Base-by-base conservation (phyloP, 2,888 invertebrate genomes). In the Isoperla grammatica region DNA sequence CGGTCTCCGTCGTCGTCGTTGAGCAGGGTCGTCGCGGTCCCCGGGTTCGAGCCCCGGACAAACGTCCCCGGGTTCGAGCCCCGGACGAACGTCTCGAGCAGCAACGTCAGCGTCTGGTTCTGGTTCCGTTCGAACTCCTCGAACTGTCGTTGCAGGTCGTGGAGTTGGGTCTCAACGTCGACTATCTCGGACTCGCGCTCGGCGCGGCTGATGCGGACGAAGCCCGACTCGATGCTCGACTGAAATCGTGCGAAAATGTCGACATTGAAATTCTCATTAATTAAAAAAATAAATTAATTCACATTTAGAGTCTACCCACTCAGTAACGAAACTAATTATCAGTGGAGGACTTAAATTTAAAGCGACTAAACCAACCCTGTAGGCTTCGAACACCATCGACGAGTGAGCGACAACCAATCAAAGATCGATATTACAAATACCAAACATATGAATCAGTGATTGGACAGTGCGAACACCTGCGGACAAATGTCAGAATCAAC, bases 21-120 rank as follows among this genome's bases (percentile, higher is more conserved):
- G 5, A 39, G 37, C 19, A 37, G 37, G 8, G n/a, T n/a, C 20
- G n/a, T 19, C 9, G n/a, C 15, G n/a, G n/a, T n/a, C n/a, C n/a
- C n/a, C n/a, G n/a, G n/a, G n/a, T n/a, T n/a, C 17, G 17, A 45
- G 15, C 39, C 15, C 39, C 39, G 15, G 2, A 37, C 13, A 5
- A 53, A 17, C 29, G 29, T 29, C 53, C 37, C 53, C n/a, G n/a
- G n/a, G n/a, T n/a, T n/a, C 17, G 17, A 45, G 15, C 39, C 15
- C 39, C 39, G 15, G 2, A 37, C 13, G 3, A 53, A 17, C 29
- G 29, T 29, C 53, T 53, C 53, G 37, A 20, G 11, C 19, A 53
- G 39, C 19, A 11, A n/a, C n/a, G 59, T 12, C n/a, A 23, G 35
- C 17, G 59, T 55, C 43, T 35, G 13, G 59, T 59, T 59, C 35